phyloP scores from a whole-genome alignment of 30 jellyfish, hydroid and myxozoan genomes.

The Hydractinia symbiolongicarpus region DNA sequence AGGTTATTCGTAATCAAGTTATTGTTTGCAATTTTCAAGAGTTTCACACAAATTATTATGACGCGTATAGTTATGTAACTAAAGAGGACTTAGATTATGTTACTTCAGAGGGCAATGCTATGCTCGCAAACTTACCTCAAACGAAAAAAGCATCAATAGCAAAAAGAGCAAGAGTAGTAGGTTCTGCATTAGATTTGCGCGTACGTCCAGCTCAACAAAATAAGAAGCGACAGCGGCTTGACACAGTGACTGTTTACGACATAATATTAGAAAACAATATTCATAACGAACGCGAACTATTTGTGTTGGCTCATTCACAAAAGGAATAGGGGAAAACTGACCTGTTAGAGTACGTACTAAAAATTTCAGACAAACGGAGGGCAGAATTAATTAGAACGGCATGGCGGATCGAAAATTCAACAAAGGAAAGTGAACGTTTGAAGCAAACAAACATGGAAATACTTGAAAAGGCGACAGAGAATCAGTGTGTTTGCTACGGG shows the following conservation, averaged over 20 bases:
- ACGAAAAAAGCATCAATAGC: too few relatives aligned
- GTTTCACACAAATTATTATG: slow-evolving; percentile 5
- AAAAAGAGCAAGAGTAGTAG: neutral
- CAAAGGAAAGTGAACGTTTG: neutral
- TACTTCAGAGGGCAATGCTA: too few relatives aligned
- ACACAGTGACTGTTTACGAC: neutral
- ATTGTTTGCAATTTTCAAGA: neutral
- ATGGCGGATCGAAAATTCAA: neutral
- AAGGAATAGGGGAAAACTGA: neutral
- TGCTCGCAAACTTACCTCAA: neutral
- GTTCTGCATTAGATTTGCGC: slow-evolving; percentile 3
- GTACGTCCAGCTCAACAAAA: neutral
- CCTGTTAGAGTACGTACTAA: neutral
- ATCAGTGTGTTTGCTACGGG: too few relatives aligned
- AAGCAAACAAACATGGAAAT: neutral
- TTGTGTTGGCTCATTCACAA: neutral
- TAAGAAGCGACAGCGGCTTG: neutral
- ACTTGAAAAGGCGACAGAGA: neutral
- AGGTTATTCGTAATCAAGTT: neutral
- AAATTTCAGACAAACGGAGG: neutral
- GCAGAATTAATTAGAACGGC: neutral
- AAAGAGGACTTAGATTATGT: too few relatives aligned
- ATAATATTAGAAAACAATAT: too few relatives aligned
- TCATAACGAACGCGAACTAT: too few relatives aligned
- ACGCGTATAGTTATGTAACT: slow-evolving; percentile 3